phyloP scores from a whole-genome alignment of 1,140 invertebrate species.

The Drosophila pruinosa region DNA sequence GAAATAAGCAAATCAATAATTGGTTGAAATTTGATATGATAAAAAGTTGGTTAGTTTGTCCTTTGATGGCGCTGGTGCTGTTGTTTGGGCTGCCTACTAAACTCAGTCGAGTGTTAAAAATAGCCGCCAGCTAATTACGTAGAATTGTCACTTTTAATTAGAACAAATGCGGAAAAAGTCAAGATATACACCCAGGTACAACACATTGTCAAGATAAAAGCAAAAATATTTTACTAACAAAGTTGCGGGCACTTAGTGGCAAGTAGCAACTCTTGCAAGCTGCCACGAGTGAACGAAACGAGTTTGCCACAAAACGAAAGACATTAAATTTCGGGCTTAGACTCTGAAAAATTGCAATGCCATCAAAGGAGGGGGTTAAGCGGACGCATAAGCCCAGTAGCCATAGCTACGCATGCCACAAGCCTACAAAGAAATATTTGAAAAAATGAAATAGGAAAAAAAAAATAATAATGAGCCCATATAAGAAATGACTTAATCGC shows the following conservation, averaged over 20 bases:
- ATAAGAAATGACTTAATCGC: slow-evolving; percentile 81
- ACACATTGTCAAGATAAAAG: slow-evolving; percentile 24
- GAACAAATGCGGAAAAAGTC: slow-evolving; percentile 58
- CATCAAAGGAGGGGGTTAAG: neutral
- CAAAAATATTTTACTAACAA: slow-evolving; percentile 59
- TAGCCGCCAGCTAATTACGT: slow-evolving; percentile 68
- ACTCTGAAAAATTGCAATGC: slow-evolving; percentile 53
- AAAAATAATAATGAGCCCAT: slow-evolving; percentile 67
- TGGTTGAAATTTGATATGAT: slow-evolving; percentile 64
- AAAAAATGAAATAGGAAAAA: slow-evolving; percentile 10
- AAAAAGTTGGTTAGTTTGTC: neutral
- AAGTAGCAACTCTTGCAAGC: slow-evolving; percentile 34
- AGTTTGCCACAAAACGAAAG: slow-evolving; percentile 36
- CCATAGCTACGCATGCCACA: slow-evolving; percentile 40
- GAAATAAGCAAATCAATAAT: slow-evolving; percentile 47
- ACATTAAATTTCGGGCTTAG: slow-evolving; percentile 71
- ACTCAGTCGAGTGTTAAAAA: slow-evolving; percentile 62
- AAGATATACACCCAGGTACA: slow-evolving; percentile 6
- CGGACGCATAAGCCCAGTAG: slow-evolving; percentile 44
- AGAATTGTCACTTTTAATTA: slow-evolving; percentile 81
- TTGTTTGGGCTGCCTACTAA: slow-evolving; percentile 8
- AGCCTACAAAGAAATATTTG: neutral
- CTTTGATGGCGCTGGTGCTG: neutral
- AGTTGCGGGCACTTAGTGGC: slow-evolving; percentile 43
- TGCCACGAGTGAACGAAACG: slow-evolving; percentile 33